phyloP scores from a whole-genome alignment of 2,113 vertebrate species.

The Syngnathoides biaculeatus region DNA sequence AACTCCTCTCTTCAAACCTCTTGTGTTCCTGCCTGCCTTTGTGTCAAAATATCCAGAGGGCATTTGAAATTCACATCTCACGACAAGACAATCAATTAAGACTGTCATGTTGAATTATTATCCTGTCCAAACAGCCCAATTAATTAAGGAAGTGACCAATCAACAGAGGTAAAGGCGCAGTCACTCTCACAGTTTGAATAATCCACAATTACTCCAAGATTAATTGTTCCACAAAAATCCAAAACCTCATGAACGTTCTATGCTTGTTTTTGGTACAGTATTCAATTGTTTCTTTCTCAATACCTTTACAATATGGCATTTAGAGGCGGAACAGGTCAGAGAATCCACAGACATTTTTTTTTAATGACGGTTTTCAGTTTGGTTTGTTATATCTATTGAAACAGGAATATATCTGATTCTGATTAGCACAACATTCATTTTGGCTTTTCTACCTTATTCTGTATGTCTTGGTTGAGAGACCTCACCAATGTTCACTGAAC shows the following conservation, averaged over 20 bases:
- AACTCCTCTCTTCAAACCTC: slow-evolving; percentile 36
- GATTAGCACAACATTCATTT: no score
- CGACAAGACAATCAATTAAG: slow-evolving; percentile 70
- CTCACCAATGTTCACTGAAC: no score
- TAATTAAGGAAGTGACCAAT: slow-evolving; percentile 33
- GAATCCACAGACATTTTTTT: no score
- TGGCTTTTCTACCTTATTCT: no score
- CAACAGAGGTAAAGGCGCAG: slow-evolving; percentile 17
- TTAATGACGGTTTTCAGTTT: no score
- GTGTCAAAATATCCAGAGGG: slow-evolving; percentile 65
- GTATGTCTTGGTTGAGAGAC: no score
- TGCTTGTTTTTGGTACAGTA: no score
- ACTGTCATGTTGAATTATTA: slow-evolving; percentile 59
- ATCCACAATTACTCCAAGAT: slow-evolving; percentile 10
- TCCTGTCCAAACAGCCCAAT: slow-evolving; percentile 26
- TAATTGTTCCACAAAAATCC: background rate
- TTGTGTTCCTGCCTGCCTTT: slow-evolving; percentile 34
- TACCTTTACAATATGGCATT: no score
- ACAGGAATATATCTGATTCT: no score
- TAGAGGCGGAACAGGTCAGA: no score
- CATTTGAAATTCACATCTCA: slow-evolving; percentile 46
- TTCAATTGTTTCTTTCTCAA: background rate
- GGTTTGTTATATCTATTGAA: no score
- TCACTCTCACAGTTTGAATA: slow-evolving; percentile 13
- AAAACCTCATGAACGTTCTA: background rate